phyloP scores from a whole-genome alignment of 64 coral and sea anemone genomes.

The Cladopsammia gracilis region DNA sequence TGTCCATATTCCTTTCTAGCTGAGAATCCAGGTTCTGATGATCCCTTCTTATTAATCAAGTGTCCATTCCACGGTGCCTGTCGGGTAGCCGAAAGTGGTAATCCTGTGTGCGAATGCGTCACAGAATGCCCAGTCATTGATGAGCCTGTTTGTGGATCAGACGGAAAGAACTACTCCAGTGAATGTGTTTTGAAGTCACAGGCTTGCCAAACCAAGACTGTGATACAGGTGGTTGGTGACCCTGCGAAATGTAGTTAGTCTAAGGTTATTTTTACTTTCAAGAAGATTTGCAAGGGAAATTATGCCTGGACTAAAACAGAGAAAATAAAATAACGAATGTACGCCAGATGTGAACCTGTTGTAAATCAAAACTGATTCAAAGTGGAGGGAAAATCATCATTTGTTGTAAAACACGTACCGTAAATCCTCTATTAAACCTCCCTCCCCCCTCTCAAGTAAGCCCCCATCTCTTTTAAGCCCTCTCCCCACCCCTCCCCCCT shows the following conservation, averaged over 20 bases:
- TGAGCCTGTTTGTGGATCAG: too few species aligned
- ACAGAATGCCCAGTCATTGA: constrained; percentile 36
- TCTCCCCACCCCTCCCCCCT: too few species aligned
- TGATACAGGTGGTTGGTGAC: constrained; percentile 1
- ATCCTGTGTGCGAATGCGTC: constrained; percentile 49
- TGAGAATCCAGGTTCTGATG: constrained; percentile 2
- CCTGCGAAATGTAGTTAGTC: constrained; percentile 29
- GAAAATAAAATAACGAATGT: too few species aligned
- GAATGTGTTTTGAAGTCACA: constrained; percentile 57
- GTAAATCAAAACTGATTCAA: too few species aligned
- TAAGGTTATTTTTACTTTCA: background rate
- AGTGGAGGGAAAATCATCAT: too few species aligned
- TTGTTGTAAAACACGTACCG: too few species aligned
- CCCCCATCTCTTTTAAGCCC: too few species aligned
- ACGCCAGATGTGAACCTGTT: too few species aligned
- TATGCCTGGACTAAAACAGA: background rate
- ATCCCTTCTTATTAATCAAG: constrained; percentile 32
- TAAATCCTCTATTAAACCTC: too few species aligned
- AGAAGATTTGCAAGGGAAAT: too few species aligned
- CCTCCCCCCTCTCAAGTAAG: too few species aligned
- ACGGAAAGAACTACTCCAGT: constrained; percentile 66
- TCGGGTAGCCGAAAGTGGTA: constrained; percentile 31
- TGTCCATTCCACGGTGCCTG: constrained; percentile 55
- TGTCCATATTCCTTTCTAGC: background rate
- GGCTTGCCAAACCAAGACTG: constrained; percentile 31